Base-by-base conservation (phyloP, 2,888 invertebrate species). In the Drosophila gaucha region DNA sequence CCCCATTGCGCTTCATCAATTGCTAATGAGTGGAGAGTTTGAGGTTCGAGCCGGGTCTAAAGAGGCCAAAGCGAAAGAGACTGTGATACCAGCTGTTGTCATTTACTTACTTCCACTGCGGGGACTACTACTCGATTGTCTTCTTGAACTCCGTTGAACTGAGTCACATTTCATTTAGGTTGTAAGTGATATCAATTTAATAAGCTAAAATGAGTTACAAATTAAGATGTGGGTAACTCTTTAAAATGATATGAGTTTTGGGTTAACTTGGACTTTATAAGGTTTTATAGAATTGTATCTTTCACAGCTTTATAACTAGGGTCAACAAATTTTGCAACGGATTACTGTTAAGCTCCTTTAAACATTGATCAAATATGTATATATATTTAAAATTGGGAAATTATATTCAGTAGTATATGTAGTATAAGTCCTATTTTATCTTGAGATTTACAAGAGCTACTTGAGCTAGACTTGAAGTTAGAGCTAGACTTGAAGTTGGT, bases 1-100 rank as follows among this genome's bases (percentile, higher is more conserved):
- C 28, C 18, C 43, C 47, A 60, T 52, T 79, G 82, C 57, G 82
- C 86, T 82, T 86, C 82, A 86, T 86, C 86, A 82, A 80, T 82
- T 83, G 82, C 78, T 82, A 82, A 82, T 82, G 83, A 82, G 80
- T 75, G 67, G 65, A 72, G 66, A 56, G 62, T 22, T 59, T 57
- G 54, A 41, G 69, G 69, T 50, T 57, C 30, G 30, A 65, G 60
- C 58, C 18, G 55, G 31, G 26, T 14, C 39, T 16, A 16, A 47
- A 52, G 24, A 38, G 39, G 36, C 50, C 30, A 56, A 59, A 54
- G 20, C 3, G 2, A 14, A 43, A 55, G 60, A 38, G 67, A 66
- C 60, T 62, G 10, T 26, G 67, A 63, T 20, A 68, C 64, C 80
- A 82, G 80, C 80, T 82, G 80, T 82, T 79, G 86, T 67, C 79